Evolutionary conservation across 2,797 vertebrate species (phyloP), one percentile per base, ranked within the genome.

Genomic region (Acanthis flammea): DNA sequence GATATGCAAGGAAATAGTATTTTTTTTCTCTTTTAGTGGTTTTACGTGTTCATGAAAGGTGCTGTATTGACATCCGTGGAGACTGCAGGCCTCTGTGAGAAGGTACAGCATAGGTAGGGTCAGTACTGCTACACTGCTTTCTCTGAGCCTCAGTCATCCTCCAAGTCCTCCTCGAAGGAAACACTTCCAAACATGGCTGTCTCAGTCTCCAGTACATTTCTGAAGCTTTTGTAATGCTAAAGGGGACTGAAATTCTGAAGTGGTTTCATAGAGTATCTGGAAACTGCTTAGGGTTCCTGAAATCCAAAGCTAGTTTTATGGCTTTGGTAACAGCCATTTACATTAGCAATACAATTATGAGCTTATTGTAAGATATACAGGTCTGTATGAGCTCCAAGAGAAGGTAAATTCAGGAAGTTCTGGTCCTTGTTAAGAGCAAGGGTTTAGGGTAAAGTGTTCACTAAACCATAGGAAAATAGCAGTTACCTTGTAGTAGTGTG

Each of bases 21-120:
- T 1, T 77, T 18, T 88, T 79, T 50, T 74, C 8, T 83, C 63
- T 84, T 94, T 50, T 60, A 55, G 41, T 35, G 67, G 28, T 71
- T 79, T 85, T 95, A 92, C 12, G 27, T 75, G 65, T 78, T 94
- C 21, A 23, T 77, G 61, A 90, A 87, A 92, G 28, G 63, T 92
- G 83, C 62, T 80, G 39, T 88, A 61, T 55, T 94, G 85, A 50
- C 42, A 82, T 73, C 67, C 22, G 12, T 79, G 84, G 78, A 81
- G 77, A 91, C 57, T 88, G 70, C 84, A 89, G 70, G 67, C 68
- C 41, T 86, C 53, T 65, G 71, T 84, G 39, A 50, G 92, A 95
- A 94, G 47, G 51, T 89, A 67, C 57, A 94, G 37, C 33, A 27
- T 50, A 65, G 76, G 30, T 18, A 61, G 86, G 51, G 72, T 79